phyloP scores from a whole-genome alignment of 2,797 vertebrate species.

The Melanotaenia nigrans region DNA sequence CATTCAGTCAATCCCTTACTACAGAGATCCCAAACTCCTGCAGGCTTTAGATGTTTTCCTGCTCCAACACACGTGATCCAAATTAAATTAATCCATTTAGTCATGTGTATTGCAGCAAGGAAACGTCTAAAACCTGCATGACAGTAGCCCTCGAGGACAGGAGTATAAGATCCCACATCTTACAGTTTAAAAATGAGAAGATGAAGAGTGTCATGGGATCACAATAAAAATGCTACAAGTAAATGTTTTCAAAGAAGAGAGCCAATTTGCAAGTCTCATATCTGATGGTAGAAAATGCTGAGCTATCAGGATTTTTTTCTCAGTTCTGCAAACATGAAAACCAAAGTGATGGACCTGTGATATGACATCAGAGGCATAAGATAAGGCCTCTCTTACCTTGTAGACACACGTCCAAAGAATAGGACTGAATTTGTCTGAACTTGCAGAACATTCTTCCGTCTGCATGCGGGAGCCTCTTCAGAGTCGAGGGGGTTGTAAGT shows the following conservation, averaged over 20 bases:
- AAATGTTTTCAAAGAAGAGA: slow-evolving; percentile 29
- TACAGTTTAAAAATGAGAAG: too few relatives aligned
- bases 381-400: slow-evolving; percentile 9
- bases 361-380: slow-evolving; percentile 11
- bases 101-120: background rate
- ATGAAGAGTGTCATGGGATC: slow-evolving; percentile 24
- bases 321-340: slow-evolving; percentile 33
- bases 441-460: background rate
- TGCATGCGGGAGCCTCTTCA: background rate
- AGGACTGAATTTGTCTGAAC: background rate
- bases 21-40: slow-evolving; percentile 10
- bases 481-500: background rate
- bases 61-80: background rate
- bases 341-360: background rate
- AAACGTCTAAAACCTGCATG: background rate
- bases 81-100: background rate
- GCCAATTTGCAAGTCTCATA: background rate
- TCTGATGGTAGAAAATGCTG: background rate
- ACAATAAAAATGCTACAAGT: slow-evolving; percentile 13
- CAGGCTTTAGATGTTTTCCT: slow-evolving; percentile 39
- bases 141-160: too few relatives aligned
- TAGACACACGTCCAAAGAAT: background rate
- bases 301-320: background rate
- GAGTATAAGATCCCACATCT: too few relatives aligned
- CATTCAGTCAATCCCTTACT: slow-evolving; percentile 17